Evolutionary conservation across 2,113 vertebrate genomes (phyloP), one percentile per base, ranked within the genome.

Genomic region (Phyllopteryx taeniolatus): DNA sequence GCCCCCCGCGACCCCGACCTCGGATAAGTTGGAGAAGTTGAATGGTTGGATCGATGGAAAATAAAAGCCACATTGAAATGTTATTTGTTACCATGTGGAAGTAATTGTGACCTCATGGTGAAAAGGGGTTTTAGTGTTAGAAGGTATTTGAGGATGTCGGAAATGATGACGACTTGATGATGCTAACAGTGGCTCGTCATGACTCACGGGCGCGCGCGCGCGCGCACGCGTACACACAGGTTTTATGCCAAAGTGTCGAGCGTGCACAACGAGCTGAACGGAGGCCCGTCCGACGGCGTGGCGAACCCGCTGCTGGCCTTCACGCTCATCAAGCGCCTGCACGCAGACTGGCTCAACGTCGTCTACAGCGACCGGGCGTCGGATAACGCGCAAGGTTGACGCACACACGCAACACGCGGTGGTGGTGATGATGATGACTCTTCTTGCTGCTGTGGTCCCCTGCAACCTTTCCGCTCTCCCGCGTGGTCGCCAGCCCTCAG

Each of bases 291-390:
- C 0, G 61, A 85, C 27, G 89, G 93, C 0, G 89, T 94, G 81
- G 90, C 92, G 10, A 98, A 98, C 86, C 97, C 97, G 0, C 78
- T 98, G 78, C 66, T 94, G 73, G 94, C 96, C 1, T 98, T 94
- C 87, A 91, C 94, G 53, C 93, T 99, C 79, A 94, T 99, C 90
- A 99, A 99, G 82, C 92, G 97, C 4, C 90, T 99, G 13, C 93
- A 95, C 70, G 95, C 93, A 0, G 96, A 96, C 83, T 99, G 96
- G 96, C 86, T 86, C 83, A 96, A 95, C 0, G 61, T 97, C 27
- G 83, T 96, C 7, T 90, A 95, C 79, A 98, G 93, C 53, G 76
- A 90, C 0, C 94, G 96, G 82, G 95, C 94, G 68, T 63, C 78
- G 1, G 92, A 94, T 51, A 97, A 96, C 79, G 71, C 71, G 54